Conservation (phyloP, 2,888 invertebrate species). For the Himalopsyche anomala region DNA sequence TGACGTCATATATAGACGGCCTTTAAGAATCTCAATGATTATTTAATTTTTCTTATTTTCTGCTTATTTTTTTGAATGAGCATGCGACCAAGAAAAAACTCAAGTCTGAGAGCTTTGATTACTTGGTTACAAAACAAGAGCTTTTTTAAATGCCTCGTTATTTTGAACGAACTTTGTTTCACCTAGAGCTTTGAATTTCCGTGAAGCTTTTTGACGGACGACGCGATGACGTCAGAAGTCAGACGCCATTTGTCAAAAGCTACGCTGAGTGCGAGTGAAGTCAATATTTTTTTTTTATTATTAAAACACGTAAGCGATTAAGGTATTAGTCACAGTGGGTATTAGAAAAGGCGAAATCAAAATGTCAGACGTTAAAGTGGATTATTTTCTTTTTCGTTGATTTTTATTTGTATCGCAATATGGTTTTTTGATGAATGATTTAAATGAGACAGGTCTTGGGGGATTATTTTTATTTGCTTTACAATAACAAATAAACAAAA, state of each 20-base stretch:
- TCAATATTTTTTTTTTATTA: constrained; percentile 28
- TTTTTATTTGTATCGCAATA: background rate
- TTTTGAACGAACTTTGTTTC: background rate
- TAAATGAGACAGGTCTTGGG: background rate
- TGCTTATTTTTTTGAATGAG: no score
- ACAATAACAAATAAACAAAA: no score
- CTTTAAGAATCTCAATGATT: no score
- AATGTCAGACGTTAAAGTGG: background rate
- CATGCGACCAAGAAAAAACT: no score
- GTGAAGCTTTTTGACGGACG: constrained; percentile 3
- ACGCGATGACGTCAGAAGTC: constrained; percentile 25
- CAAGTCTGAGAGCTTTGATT: no score
- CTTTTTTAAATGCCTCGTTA: background rate
- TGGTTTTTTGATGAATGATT: background rate
- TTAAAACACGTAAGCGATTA: constrained; percentile 16
- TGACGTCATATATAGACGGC: no score
- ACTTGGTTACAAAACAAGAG: no score
- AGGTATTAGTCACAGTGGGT: background rate
- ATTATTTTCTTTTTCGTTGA: background rate
- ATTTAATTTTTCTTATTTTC: no score
- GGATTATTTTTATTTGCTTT: background rate
- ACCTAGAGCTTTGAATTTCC: constrained; percentile 3
- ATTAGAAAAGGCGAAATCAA: background rate
- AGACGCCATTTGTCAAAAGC: constrained; percentile 16
- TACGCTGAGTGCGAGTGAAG: background rate